phyloP scores from a whole-genome alignment of 2,888 invertebrate species.

The Rhagonycha fulva region DNA sequence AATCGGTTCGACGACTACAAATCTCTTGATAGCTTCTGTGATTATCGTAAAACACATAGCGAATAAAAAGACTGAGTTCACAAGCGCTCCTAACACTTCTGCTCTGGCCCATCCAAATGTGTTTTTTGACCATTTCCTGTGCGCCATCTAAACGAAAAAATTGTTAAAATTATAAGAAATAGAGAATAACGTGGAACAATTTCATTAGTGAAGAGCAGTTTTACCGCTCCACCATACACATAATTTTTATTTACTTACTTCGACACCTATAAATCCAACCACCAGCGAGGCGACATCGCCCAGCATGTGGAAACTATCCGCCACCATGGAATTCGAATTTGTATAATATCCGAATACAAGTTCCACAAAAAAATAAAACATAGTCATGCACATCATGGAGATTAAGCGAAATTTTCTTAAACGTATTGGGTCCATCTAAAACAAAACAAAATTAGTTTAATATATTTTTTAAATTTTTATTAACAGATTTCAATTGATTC shows the following conservation, averaged over 20 bases:
- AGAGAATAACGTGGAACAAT: no score
- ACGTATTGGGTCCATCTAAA: constrained; percentile 75
- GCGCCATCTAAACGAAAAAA: constrained; percentile 77
- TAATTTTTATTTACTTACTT: constrained; percentile 65
- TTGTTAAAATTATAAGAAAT: background rate
- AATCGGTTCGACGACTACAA: constrained; percentile 82
- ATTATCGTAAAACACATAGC: constrained; percentile 98
- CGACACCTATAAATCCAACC: constrained; percentile 92
- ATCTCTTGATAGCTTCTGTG: constrained; percentile 95
- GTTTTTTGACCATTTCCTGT: constrained; percentile 97
- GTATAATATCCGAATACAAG: constrained; percentile 96
- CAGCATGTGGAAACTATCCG: constrained; percentile 98
- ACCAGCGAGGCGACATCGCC: constrained; percentile 96
- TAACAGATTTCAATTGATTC: no score
- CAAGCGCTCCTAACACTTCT: constrained; percentile 95
- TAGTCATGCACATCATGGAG: constrained; percentile 91
- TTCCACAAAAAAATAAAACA: constrained; percentile 93
- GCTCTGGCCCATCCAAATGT: constrained; percentile 99
- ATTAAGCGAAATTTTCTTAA: constrained; percentile 91
- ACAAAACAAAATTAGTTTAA: background rate
- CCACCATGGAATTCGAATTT: constrained; percentile 95
- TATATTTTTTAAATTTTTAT: no score
- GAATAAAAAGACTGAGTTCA: constrained; percentile 97
- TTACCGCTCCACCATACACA: background rate
- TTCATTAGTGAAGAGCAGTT: no score